Evolutionary conservation across 2,888 invertebrate species (phyloP).

Genomic region (Gymnocheta viridis): DNA sequence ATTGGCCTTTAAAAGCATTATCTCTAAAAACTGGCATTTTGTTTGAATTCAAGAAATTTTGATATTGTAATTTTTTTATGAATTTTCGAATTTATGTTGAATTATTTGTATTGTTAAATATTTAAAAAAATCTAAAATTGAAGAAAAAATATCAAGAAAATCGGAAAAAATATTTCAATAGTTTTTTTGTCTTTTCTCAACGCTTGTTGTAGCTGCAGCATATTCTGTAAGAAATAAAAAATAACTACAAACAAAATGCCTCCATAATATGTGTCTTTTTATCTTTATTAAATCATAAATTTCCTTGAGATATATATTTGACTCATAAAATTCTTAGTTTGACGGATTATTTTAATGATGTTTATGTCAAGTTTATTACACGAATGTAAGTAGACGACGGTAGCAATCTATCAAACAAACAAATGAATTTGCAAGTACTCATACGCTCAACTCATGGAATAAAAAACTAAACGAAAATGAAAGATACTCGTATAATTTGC

Average conservation of each 20-base stretch:
- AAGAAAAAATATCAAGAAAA: too few species aligned
- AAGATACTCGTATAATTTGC: slow-evolving; percentile 45
- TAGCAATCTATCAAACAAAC: slow-evolving; percentile 51
- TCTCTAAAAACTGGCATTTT: too few species aligned
- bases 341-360: slow-evolving; percentile 68
- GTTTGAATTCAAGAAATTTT: too few species aligned
- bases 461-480: slow-evolving; percentile 8
- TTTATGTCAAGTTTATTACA: slow-evolving; percentile 62
- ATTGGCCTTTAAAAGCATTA: too few species aligned
- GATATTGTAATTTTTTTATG: too few species aligned
- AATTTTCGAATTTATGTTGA: too few species aligned
- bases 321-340: slow-evolving; percentile 64
- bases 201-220: neutral
- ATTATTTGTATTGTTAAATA: too few species aligned
- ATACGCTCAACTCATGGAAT: neutral
- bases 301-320: slow-evolving; percentile 59
- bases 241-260: neutral
- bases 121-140: too few species aligned
- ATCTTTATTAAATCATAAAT: slow-evolving; percentile 69
- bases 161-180: too few species aligned
- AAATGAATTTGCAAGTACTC: slow-evolving; percentile 1
- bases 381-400: slow-evolving; percentile 12
- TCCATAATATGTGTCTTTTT: slow-evolving; percentile 56
- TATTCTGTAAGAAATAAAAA: neutral
- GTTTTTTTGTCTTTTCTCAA: too few species aligned